Base-by-base conservation (phyloP, 2,113 vertebrate genomes). In the Hippolais icterina region DNA sequence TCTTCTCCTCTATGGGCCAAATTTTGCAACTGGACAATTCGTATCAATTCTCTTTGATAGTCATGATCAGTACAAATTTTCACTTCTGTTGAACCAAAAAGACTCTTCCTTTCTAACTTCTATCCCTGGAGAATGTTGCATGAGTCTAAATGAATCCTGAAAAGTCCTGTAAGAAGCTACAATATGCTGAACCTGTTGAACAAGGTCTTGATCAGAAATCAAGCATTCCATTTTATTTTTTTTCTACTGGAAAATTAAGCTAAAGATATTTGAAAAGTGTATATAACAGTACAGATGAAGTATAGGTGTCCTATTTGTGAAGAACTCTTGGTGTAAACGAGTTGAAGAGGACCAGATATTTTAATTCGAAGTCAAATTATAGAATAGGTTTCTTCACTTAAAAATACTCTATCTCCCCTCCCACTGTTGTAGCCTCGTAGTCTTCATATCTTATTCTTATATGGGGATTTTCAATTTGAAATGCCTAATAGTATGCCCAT, bases 291-390 rank as follows among this genome's bases (percentile, higher is more conserved):
- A 60, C 11, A 72, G 8, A 2, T 47, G 7, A 5, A 52, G 11
- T 8, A 24, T 9, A 61, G 16, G 28, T 60, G 11, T 27, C 25
- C 2, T 47, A 8, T 59, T 85, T 78, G 17, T 59, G 46, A 78
- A 74, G 31, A 74, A 61, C 24, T 87, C 5, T 50, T 66, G 2
- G 1, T 57, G 16, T 46, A 42, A 13, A 23, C 4, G 65, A 23
- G 28, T 8, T 46, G 50, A 86, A 72, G 13, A 7, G 0, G 5
- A 44, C 3, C 1, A 0, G 21, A 41, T 66, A 4, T 59, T 74
- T 87, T 66, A 54, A 68, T 59, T 33, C 33, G 4, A 33, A 77
- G 6, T 44, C 20, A 25, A 11, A 39, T 35, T 50, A 57, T 15
- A 39, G 7, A 81, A 61, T 1, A 0, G 4, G 1, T 25, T 82